Base-by-base conservation (phyloP, 53 echinoderm and acorn worm genomes). In the Holothuria leucospilota region DNA sequence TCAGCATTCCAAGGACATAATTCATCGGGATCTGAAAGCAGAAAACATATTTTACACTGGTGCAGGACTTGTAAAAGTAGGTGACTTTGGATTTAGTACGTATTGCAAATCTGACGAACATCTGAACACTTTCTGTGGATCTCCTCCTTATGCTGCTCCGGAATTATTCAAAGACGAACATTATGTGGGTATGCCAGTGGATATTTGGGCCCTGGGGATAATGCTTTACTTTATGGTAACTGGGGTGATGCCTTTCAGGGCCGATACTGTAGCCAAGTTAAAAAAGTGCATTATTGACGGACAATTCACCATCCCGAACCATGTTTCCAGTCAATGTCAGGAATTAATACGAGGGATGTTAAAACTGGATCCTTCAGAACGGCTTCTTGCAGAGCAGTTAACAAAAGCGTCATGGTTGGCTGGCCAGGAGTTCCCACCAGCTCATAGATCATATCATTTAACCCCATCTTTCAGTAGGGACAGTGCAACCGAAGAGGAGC, bases 91-190 rank as follows among this genome's bases (percentile, higher is more conserved):
- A 26, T 99, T 99, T 79, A 99, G 99, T 71, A 99, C 99, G 10
- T 87, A 93, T 56, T 93, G 92, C 78, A 93, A 90, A 26, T 85
- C 85, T 59, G 92, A 87, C 18, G 99, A 95, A 75, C 94, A 90
- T 59, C 62, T 99, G n/a, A 99, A 99, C 83, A 99, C 99, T 4
- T 99, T 99, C 82, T 99, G 99, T 66, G 99, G 99, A 15, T 99
- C 99, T 14, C 99, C 99, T 6, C 99, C 99, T 0, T 99, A 99
- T 56, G 99, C 99, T 20, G 99, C 99, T 39, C 99, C 99, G 0
- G 99, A 99, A 87, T 91, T 99, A 46, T 99, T 99, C 91, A 99
- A 99, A 41, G 99, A 99, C 52, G 99, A 99, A 85, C 83, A 99
- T 67, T 99, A 99, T 82, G 68, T 94, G 8, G 99, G 99, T 12